phyloP scores from a whole-genome alignment of 2,113 vertebrate species.

The Ameiurus melas region DNA sequence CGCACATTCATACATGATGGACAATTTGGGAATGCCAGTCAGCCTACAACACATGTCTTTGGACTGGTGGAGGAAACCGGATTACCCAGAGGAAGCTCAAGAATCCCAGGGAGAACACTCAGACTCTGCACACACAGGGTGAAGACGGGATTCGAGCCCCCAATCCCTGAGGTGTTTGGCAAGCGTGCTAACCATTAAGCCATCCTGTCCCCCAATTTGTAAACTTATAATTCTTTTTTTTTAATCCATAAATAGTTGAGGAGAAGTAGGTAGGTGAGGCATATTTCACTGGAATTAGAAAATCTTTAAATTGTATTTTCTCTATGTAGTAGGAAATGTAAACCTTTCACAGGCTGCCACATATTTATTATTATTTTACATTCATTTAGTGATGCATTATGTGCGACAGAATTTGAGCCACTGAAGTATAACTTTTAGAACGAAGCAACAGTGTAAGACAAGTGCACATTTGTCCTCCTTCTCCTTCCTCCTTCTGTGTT shows the following conservation, averaged over 20 bases:
- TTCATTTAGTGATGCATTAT: background rate
- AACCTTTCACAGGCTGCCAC: background rate
- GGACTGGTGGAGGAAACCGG: too few species aligned
- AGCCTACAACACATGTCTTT: too few species aligned
- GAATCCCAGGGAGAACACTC: too few species aligned
- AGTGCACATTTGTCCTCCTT: background rate
- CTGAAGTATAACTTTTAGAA: background rate
- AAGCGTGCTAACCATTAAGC: too few species aligned
- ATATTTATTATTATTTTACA: constrained; percentile 10
- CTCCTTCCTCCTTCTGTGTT: background rate
- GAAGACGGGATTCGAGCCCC: too few species aligned
- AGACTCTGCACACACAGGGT: too few species aligned
- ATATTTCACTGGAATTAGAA: background rate
- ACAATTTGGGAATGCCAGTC: too few species aligned
- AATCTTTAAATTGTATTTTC: background rate
- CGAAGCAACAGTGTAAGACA: background rate
- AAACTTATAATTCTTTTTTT: background rate
- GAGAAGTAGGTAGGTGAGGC: background rate
- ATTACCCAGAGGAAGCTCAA: too few species aligned
- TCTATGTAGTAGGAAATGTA: background rate
- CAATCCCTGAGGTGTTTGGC: too few species aligned
- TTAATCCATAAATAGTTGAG: background rate
- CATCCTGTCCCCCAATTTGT: too few species aligned
- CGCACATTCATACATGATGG: too few species aligned
- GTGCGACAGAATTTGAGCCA: background rate